Evolutionary conservation across 2,888 invertebrate species (phyloP), one percentile per base, ranked within the genome.

Genomic region (Monochamus alternatus): DNA sequence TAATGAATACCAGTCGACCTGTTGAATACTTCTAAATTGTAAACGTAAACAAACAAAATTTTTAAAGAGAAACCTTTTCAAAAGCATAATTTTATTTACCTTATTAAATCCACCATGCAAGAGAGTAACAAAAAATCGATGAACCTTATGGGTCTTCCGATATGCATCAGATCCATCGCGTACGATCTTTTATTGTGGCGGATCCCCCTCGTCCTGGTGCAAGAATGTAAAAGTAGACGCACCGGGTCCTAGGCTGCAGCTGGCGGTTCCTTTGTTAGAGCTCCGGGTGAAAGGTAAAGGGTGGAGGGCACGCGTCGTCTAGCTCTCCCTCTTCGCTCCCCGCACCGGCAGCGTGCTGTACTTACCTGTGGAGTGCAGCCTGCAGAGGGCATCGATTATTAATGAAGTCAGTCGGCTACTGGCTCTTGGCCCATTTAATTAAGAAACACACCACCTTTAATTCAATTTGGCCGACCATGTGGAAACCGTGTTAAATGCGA

Each of bases 251-350:
- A 71, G 74, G 78, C 76, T 81, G 83, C 85, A 85, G 85, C 85
- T 85, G 85, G 81, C 83, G 81, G 79, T 78, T 79, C 79, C 81
- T 85, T 85, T 85, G 84, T 85, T 85, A 80, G 76, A 62, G 79
- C 77, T 67, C 74, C 74, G 83, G 84, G 85, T 82, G 83, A 85
- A 85, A 85, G 84, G 85, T 83, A 84, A 85, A 85, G 84, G 86
- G 85, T 85, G 85, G 74, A 84, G 79, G 83, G 82, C 85, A 84
- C 85, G 85, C 84, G 85, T 79, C 75, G 71, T 78, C 78, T 74
- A 76, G 55, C 65, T 68, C 75, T 66, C 62, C 66, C 74, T 64
- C 62, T 68, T 75, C 73, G 52, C 71, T 22, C 73, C 62, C 58
- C 59, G 44, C 67, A 55, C 22, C 67, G 69, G 44, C 67, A 55